phyloP scores from a whole-genome alignment of 2,113 vertebrate genomes.

The Campylorhamphus procurvoides region DNA sequence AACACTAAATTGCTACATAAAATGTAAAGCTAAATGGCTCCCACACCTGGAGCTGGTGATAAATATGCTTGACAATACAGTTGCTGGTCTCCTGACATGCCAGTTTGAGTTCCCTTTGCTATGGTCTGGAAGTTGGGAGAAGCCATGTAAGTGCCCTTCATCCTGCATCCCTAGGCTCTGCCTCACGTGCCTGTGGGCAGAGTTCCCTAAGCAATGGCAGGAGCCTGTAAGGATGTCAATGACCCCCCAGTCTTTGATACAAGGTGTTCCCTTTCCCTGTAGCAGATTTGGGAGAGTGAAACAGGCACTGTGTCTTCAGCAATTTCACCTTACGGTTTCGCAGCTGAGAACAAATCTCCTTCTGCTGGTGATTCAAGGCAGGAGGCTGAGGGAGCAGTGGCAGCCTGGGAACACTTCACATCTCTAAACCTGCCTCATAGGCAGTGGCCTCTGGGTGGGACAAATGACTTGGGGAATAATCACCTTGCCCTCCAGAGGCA shows the following conservation, averaged over 20 bases:
- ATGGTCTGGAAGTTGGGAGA: neutral
- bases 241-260: neutral
- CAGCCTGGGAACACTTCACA: neutral
- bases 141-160: neutral
- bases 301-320: neutral
- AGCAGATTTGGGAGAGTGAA: neutral
- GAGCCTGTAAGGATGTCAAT: neutral
- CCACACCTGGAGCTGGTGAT: slow-evolving; percentile 8
- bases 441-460: neutral
- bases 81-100: neutral
- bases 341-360: neutral
- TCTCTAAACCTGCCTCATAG: neutral
- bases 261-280: neutral
- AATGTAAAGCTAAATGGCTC: neutral
- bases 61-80: neutral
- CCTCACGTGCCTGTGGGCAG: neutral
- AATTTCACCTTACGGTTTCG: neutral
- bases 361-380: neutral
- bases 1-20: slow-evolving; percentile 32
- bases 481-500: neutral
- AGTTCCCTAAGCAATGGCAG: neutral
- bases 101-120: neutral
- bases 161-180: neutral
- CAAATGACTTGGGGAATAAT: neutral
- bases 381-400: neutral